Conservation (phyloP, 2,797 vertebrate genomes). For the Apodemus agrarius region DNA sequence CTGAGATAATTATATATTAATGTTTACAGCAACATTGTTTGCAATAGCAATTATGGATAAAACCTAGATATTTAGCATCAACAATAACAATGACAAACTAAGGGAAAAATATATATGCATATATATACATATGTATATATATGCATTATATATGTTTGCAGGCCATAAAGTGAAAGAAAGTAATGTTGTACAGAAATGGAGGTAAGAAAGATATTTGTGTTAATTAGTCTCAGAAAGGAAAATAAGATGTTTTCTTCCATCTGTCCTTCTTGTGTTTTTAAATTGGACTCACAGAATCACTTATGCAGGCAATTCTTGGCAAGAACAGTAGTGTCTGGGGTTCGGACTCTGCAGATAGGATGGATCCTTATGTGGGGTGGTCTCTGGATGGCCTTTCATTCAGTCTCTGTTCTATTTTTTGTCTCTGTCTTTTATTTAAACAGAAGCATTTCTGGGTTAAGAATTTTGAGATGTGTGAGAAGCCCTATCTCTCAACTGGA, state of each 20-base stretch:
- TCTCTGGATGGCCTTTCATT: no score
- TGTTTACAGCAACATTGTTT: neutral
- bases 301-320: neutral
- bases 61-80: neutral
- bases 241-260: neutral
- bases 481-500: no score
- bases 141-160: neutral
- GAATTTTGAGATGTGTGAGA: no score
- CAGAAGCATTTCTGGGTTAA: no score
- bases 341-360: no score
- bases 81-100: neutral
- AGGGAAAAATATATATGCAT: neutral
- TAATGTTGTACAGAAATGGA: neutral
- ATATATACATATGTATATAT: no score
- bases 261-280: neutral
- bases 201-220: neutral
- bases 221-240: neutral
- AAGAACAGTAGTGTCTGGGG: no score
- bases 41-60: neutral
- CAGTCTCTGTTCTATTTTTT: no score
- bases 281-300: neutral
- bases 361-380: no score
- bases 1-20: no score
- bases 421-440: no score
- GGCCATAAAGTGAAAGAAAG: no score